phyloP scores from a whole-genome alignment of 1,140 invertebrate species.

The Oryctes rhinoceros region DNA sequence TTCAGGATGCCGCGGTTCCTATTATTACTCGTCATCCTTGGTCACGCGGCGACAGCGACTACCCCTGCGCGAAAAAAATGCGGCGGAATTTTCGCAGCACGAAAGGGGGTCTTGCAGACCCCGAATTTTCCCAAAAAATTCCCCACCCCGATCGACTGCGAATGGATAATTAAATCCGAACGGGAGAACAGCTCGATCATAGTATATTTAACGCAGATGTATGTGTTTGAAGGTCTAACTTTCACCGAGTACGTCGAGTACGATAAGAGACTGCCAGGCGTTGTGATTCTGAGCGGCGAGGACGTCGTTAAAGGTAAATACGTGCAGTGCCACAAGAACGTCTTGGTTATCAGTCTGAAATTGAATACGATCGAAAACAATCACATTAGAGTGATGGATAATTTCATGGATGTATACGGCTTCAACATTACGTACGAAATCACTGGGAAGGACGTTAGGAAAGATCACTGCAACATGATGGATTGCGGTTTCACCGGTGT shows the following conservation, averaged over 20 bases:
- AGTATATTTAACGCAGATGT: conserved; percentile 88
- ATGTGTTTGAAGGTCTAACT: conserved; percentile 75
- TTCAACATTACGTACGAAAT: conserved; percentile 94
- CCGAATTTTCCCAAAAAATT: conserved; percentile 79
- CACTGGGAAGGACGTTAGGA: conserved; percentile 64
- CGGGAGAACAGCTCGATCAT: conserved; percentile 73
- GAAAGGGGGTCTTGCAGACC: conserved; percentile 77
- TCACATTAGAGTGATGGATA: conserved; percentile 81
- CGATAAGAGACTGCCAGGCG: conserved; percentile 71
- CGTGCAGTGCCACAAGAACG: conserved; percentile 75
- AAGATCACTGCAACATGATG: conserved; percentile 77
- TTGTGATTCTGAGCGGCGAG: conserved; percentile 70
- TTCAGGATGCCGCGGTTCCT: conserved; percentile 7
- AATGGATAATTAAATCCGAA: conserved; percentile 85
- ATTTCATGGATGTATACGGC: conserved; percentile 85
- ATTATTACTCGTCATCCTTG: background rate
- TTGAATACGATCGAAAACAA: conserved; percentile 79
- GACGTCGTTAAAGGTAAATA: conserved; percentile 74
- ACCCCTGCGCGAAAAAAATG: conserved; percentile 59
- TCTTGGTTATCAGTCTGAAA: conserved; percentile 80
- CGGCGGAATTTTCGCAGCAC: conserved; percentile 69
- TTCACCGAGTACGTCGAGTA: conserved; percentile 87
- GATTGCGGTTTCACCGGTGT: conserved; percentile 86
- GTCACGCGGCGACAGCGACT: background rate
- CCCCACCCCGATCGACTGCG: conserved; percentile 79